Evolutionary conservation across 2,888 invertebrate species (phyloP).

Genomic region (Drosophila cognata): DNA sequence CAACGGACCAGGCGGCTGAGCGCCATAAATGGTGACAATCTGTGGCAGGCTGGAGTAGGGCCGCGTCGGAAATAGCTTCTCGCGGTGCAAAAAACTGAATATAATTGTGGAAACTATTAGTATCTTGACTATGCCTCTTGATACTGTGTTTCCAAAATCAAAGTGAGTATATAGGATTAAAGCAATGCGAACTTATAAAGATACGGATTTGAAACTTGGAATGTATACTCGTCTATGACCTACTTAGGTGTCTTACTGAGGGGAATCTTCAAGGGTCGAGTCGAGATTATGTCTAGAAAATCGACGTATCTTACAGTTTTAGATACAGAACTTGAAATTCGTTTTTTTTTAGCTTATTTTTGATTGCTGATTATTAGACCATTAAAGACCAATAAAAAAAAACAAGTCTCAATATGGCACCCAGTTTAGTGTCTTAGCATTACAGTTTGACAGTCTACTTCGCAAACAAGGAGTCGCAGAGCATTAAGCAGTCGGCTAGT

Average conservation of each 20-base stretch:
- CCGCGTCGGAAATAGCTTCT: slow-evolving; percentile 81
- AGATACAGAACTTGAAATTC: fast-evolving
- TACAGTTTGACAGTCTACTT: background rate
- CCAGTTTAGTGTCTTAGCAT: background rate
- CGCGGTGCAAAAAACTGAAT: slow-evolving; percentile 82
- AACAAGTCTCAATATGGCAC: too few relatives aligned
- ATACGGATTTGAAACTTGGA: background rate
- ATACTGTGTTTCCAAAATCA: background rate
- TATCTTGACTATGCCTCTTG: background rate
- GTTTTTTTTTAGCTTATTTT: background rate
- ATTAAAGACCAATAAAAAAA: background rate
- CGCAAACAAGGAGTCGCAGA: background rate
- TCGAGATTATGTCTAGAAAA: background rate
- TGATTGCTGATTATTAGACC: background rate
- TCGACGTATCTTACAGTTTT: background rate
- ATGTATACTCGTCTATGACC: background rate
- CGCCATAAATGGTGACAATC: slow-evolving; percentile 73
- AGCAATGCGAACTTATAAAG: background rate
- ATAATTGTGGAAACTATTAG: background rate
- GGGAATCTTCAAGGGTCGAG: background rate
- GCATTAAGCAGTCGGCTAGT: background rate
- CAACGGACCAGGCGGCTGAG: slow-evolving; percentile 62
- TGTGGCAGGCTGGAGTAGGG: slow-evolving; percentile 76
- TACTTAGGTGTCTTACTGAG: background rate
- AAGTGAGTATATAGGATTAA: background rate